phyloP scores from a whole-genome alignment of 2,113 vertebrate genomes.

The Turnix velox region DNA sequence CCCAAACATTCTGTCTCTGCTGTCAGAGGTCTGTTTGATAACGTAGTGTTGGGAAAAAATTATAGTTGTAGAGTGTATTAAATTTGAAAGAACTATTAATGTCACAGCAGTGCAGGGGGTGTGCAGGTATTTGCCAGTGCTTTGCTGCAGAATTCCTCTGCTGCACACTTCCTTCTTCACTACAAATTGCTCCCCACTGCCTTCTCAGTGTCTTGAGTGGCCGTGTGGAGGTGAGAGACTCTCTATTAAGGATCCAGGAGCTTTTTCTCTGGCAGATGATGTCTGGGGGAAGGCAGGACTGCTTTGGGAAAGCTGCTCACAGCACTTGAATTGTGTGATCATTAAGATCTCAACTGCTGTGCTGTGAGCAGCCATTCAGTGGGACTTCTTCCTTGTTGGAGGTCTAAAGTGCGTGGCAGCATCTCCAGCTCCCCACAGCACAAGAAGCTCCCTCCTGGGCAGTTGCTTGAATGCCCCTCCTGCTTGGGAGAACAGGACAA shows the following conservation, averaged over 20 bases:
- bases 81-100: background rate
- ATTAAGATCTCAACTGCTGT: background rate
- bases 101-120: background rate
- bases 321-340: background rate
- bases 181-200: background rate
- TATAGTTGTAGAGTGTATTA: background rate
- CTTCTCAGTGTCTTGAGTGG: fast-evolving
- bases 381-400: background rate
- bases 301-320: background rate
- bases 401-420: background rate
- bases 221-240: fast-evolving
- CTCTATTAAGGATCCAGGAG: background rate
- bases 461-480: fast-evolving
- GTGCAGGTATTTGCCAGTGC: background rate
- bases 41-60: background rate
- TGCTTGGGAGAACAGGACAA: background rate
- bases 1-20: too few relatives aligned
- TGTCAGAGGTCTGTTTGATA: background rate
- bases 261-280: background rate
- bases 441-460: background rate
- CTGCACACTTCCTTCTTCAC: background rate
- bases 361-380: background rate
- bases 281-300: background rate
- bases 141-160: background rate
- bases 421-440: background rate